Evolutionary conservation across 2,797 vertebrate genomes (phyloP), one percentile per base, ranked within the genome.

Genomic region (Mareca strepera): DNA sequence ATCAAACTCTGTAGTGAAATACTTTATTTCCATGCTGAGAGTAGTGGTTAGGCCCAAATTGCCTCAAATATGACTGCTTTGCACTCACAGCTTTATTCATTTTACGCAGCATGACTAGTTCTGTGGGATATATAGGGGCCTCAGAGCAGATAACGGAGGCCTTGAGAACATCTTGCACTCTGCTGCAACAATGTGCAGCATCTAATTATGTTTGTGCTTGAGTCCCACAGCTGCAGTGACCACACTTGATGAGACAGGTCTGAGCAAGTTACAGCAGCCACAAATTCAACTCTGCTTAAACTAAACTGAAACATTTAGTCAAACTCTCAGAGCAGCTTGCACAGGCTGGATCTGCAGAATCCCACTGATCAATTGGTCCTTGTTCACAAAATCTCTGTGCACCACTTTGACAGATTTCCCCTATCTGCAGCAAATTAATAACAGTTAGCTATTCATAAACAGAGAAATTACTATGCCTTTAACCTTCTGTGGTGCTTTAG

Each of bases 281-380:
- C 80, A 62, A 67, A 58, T 4, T 35, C 56, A 93, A 2, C n/a
- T 90, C 52, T 73, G 48, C 63, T 29, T 63, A 55, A 48, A 64
- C 44, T 72, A 84, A 64, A 60, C 67, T 48, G 37, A 15, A 82
- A 68, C 13, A 25, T 7, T 29, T 26, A 62, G 50, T 56, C 74
- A 31, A 11, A 17, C 29, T 91, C n/a, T 52, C 55, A 68, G 17
- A 88, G 56, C 43, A 88, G 63, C 56, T 82, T 68, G 56, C 90
- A 46, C 11, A 52, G 73, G 13, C 72, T 82, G 31, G 18, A 12
- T 39, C 48, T 77, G 74, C 64, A 80, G 59, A 90, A 60, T 84
- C 48, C 52, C 17, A 12, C 43, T 84, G 48, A 90, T 88, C 94
- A 93, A 92, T 46, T 94, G 74, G 33, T 88, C 81, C 33, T 92